phyloP scores from a whole-genome alignment of 2,113 vertebrate species.

The Chionodraco myersi region DNA sequence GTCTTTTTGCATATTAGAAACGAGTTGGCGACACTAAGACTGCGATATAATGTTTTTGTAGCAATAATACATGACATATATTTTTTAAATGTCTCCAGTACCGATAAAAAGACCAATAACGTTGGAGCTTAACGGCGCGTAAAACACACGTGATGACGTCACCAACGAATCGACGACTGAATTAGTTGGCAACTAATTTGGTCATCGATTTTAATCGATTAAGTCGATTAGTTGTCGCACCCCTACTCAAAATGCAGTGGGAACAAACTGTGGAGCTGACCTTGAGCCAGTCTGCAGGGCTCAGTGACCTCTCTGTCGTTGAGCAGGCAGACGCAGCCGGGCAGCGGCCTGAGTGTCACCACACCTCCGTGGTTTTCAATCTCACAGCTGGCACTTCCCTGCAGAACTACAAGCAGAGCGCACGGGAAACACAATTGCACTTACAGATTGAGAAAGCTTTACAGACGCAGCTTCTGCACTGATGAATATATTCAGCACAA shows the following conservation, averaged over 20 bases:
- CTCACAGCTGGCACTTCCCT: constrained; percentile 88
- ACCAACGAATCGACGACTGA: too few relatives aligned
- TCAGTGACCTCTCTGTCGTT: constrained; percentile 89
- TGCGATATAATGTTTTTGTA: too few relatives aligned
- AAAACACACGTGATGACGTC: too few relatives aligned
- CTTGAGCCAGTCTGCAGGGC: constrained; percentile 92
- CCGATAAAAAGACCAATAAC: too few relatives aligned
- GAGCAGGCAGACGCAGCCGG: constrained; percentile 86
- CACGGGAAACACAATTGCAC: constrained; percentile 37
- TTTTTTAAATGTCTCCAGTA: too few relatives aligned
- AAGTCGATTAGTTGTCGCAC: too few relatives aligned
- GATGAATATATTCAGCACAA: constrained; percentile 5
- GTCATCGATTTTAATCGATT: too few relatives aligned
- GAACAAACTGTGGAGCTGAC: constrained; percentile 70
- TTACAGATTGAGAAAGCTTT: constrained; percentile 30
- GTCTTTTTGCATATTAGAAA: too few relatives aligned
- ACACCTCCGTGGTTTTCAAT: constrained; percentile 90
- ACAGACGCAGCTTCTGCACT: constrained; percentile 13
- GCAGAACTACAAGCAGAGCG: constrained; percentile 83
- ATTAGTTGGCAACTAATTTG: too few relatives aligned
- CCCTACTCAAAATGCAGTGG: neutral
- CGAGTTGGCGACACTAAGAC: too few relatives aligned
- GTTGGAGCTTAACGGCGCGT: too few relatives aligned
- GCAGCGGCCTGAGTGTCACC: constrained; percentile 87
- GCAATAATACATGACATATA: too few relatives aligned